A percentile compares a stretch with the other conserved stretches of the same genome.
Conservation (phyloP, 1,140 invertebrate genomes). For the Macrobrachium rosenbergii region DNA sequence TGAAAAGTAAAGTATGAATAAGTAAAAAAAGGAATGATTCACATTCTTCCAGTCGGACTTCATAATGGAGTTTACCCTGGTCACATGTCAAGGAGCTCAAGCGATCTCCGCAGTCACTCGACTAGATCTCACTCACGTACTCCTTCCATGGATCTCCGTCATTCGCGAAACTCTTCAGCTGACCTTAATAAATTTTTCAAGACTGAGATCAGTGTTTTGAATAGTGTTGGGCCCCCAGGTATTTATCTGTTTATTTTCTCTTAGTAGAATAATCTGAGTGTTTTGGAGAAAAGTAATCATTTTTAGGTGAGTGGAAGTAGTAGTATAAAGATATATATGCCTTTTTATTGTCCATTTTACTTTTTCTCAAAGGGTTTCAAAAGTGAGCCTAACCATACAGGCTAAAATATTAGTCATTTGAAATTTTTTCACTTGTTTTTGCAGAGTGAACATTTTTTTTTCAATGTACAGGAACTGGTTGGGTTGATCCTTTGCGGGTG, state of each 20-base stretch:
- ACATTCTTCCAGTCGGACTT: conserved; percentile 34
- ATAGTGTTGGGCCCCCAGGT: conserved; percentile 78
- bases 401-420: neutral
- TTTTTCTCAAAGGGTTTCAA: neutral
- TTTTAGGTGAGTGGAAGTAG: too few species aligned
- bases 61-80: conserved; percentile 50
- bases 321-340: too few species aligned
- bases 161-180: conserved; percentile 82
- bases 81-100: conserved; percentile 50
- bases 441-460: conserved; percentile 72
- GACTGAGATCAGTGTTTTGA: conserved; percentile 78
- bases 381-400: neutral
- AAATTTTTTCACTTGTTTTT: neutral
- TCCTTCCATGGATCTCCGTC: conserved; percentile 80
- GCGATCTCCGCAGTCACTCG: conserved; percentile 51
- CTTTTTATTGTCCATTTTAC: neutral
- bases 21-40: neutral
- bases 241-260: conserved; percentile 60
- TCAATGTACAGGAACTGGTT: conserved; percentile 69
- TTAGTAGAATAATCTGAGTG: conserved; percentile 32
- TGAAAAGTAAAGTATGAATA: neutral
- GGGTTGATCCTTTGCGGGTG: conserved; percentile 88
- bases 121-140: conserved; percentile 81
- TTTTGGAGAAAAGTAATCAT: neutral
- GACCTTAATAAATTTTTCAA: conserved; percentile 81